Percentiles rank a stretch among this genome's conserved stretches.
Evolutionary conservation across 2,113 vertebrate species (phyloP).

Genomic region (Halichoerus grypus): DNA sequence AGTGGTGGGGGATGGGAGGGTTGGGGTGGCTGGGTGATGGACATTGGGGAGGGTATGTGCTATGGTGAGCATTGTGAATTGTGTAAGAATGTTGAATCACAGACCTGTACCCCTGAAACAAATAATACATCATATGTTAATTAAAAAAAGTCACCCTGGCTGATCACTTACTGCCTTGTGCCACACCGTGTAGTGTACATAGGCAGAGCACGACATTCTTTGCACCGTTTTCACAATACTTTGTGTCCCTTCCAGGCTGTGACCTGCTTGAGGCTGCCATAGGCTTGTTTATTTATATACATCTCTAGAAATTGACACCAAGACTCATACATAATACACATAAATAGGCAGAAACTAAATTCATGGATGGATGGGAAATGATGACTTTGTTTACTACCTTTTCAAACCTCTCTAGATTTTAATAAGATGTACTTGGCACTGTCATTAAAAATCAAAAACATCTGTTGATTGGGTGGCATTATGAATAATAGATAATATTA

Average conservation of each 20-base stretch:
- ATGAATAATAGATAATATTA: background rate
- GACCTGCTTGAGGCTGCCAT: background rate
- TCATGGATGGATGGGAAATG: background rate
- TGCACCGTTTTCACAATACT: background rate
- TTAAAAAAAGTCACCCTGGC: background rate
- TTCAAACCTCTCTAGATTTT: background rate
- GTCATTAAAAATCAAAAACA: background rate
- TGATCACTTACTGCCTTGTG: background rate
- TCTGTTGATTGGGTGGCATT: background rate
- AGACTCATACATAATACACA: background rate
- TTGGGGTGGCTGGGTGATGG: no score
- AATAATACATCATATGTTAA: no score
- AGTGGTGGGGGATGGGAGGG: no score
- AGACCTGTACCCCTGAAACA: no score
- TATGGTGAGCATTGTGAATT: no score
- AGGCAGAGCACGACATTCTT: background rate
- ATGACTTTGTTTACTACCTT: background rate
- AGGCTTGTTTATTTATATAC: background rate
- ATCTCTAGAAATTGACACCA: background rate
- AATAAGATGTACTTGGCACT: background rate
- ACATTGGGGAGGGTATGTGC: no score
- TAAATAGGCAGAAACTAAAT: background rate
- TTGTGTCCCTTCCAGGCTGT: background rate
- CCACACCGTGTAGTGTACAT: rapidly evolving
- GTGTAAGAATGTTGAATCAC: no score